Conservation (phyloP, 2,113 vertebrate species). For the Corythornis cristatus region DNA sequence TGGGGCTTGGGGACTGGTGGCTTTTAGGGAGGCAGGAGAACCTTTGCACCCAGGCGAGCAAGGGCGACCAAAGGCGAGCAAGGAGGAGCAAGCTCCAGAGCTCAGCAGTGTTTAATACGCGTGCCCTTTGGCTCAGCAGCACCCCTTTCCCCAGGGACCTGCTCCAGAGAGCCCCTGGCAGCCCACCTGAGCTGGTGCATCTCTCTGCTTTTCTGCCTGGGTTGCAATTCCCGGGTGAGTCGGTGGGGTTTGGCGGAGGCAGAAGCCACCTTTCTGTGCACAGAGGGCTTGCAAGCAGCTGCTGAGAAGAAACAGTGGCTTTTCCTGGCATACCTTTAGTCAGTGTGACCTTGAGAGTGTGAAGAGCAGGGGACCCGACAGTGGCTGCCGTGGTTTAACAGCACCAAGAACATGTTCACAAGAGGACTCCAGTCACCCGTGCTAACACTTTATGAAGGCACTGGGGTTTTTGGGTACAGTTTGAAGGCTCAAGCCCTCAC, state of each 20-base stretch:
- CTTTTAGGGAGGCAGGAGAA: not conserved
- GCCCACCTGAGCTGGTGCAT: not conserved
- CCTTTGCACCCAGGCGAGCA: not conserved
- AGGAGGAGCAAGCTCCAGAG: not conserved
- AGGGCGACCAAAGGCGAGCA: not conserved
- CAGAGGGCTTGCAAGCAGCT: not conserved
- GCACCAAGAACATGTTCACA: conserved; percentile 11
- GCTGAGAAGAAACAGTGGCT: conserved; percentile 59
- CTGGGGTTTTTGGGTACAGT: not conserved
- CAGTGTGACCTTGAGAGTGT: conserved; percentile 59
- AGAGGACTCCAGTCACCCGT: not conserved
- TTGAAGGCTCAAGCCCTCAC: not conserved
- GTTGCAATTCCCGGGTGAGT: conserved; percentile 45
- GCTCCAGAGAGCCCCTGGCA: not conserved
- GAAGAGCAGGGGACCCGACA: not conserved
- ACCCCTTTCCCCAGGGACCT: not conserved
- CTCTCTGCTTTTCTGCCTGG: not conserved
- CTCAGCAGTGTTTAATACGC: not conserved
- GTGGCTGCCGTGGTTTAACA: conserved; percentile 40
- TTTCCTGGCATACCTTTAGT: conserved; percentile 67
- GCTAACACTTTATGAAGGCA: conserved; percentile 3
- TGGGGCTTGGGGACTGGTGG: not conserved
- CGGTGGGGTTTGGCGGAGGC: conserved; percentile 6
- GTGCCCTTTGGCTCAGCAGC: not conserved
- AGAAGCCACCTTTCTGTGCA: not conserved